Conservation (phyloP, 53 echinoderm and acorn worm genomes). For the Pentamera pediparva region DNA sequence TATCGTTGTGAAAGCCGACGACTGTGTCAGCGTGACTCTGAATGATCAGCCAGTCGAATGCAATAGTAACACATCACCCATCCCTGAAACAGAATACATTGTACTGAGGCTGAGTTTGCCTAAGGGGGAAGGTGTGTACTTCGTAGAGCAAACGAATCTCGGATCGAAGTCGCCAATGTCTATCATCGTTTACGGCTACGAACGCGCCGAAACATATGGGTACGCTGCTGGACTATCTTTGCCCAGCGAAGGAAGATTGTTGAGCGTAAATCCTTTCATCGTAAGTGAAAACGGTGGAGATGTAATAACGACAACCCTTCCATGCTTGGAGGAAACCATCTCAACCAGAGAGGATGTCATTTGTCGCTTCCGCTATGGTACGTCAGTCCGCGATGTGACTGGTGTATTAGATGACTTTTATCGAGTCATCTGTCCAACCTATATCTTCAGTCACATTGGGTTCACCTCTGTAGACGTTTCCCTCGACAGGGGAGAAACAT, state of each 20-base stretch:
- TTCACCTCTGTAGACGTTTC: conserved; percentile 40
- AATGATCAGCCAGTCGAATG: conserved; percentile 27
- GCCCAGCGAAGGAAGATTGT: conserved; percentile 32
- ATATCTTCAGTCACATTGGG: conserved; percentile 28
- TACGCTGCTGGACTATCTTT: conserved; percentile 61
- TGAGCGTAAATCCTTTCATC: conserved; percentile 33
- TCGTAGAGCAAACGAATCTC: conserved; percentile 42
- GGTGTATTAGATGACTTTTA: conserved; percentile 18
- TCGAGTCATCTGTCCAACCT: conserved; percentile 41
- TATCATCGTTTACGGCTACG: conserved; percentile 62
- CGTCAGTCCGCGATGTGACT: conserved; percentile 25
- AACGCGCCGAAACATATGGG: conserved; percentile 50
- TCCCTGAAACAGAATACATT: conserved; percentile 38
- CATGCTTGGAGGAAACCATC: conserved; percentile 24
- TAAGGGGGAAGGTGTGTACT: conserved; percentile 55
- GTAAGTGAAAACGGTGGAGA: conserved; percentile 57
- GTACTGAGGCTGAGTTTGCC: conserved; percentile 32
- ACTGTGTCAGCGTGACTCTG: conserved; percentile 25
- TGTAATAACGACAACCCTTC: conserved; percentile 38
- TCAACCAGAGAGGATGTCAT: neutral
- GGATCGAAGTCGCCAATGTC: conserved; percentile 34
- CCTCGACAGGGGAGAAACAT: conserved; percentile 37
- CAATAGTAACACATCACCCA: conserved; percentile 16
- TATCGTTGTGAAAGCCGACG: conserved; percentile 36
- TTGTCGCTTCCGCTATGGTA: conserved; percentile 44